Evolutionary conservation across 2,888 invertebrate species (phyloP).

Genomic region (Archips xylosteana): DNA sequence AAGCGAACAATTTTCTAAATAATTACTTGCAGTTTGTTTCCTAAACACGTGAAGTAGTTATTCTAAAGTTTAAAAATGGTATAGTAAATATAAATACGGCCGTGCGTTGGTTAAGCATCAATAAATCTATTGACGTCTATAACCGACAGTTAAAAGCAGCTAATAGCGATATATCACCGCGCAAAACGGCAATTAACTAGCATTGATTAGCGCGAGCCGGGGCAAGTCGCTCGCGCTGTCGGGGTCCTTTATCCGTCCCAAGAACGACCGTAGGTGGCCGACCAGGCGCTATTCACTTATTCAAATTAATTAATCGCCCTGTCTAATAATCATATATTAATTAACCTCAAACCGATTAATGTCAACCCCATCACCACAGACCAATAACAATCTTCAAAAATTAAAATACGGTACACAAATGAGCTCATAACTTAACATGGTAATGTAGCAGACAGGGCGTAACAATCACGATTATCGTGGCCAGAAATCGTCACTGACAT

Average conservation of each 20-base stretch:
- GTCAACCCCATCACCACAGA: conserved; percentile 62
- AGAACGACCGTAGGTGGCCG: conserved; percentile 47
- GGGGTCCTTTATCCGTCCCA: conserved; percentile 49
- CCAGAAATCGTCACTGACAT: conserved; percentile 75
- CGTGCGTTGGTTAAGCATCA: conserved; percentile 15
- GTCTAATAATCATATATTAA: conserved; percentile 77
- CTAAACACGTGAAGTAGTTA: background rate
- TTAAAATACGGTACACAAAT: conserved; percentile 66
- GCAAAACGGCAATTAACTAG: conserved; percentile 76
- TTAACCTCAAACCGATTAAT: conserved; percentile 67
- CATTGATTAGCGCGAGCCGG: conserved; percentile 65
- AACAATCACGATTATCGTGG: conserved; percentile 75
- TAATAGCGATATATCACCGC: conserved; percentile 67
- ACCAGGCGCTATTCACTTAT: conserved; percentile 59
- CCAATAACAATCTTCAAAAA: conserved; percentile 68
- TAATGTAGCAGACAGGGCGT: conserved; percentile 69
- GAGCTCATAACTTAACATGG: conserved; percentile 73
- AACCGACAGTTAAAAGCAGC: conserved; percentile 61
- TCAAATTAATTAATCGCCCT: conserved; percentile 65
- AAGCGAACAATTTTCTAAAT: background rate
- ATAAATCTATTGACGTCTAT: conserved; percentile 36
- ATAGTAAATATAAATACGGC: background rate
- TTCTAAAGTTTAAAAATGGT: background rate
- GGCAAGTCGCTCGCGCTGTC: conserved; percentile 47
- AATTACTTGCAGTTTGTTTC: background rate